These are phyloP conservation scores for Palythoa grandis DNA, from an alignment of 92 coral and sea anemone species.

Conservation along the genomic window DNA sequence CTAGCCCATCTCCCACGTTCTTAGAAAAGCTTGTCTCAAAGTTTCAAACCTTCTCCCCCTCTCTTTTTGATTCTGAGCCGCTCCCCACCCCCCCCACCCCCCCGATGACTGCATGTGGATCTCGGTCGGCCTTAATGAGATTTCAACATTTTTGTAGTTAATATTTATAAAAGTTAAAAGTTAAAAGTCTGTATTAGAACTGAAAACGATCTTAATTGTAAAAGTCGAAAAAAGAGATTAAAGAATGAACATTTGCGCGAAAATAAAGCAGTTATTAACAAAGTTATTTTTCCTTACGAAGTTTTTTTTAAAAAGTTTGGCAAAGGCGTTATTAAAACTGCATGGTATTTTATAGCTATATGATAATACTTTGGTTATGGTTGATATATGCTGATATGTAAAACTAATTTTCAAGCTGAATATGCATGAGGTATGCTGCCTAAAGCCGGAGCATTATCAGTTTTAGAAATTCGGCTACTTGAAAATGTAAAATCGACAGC, in stretches of 20 bases:
- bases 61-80: too few species aligned
- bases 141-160: neutral
- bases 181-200: neutral
- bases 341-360: too few species aligned
- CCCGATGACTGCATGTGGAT: neutral
- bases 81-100: too few species aligned
- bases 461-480: neutral
- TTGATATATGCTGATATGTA: too few species aligned
- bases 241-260: neutral
- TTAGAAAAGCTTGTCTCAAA: too few species aligned
- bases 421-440: neutral
- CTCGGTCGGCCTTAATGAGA: neutral
- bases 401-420: too few species aligned
- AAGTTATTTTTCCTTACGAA: neutral
- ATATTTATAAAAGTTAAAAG: slow-evolving; percentile 1
- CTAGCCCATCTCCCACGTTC: too few species aligned
- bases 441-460: neutral
- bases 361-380: too few species aligned
- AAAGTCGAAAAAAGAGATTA: neutral
- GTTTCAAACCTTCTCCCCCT: too few species aligned
- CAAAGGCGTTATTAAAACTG: too few species aligned
- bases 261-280: neutral
- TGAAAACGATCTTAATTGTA: neutral
- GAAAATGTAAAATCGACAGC: neutral
- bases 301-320: neutral